Evolutionary conservation across 2,888 invertebrate genomes (phyloP).

Genomic region (Rosalia funebris): DNA sequence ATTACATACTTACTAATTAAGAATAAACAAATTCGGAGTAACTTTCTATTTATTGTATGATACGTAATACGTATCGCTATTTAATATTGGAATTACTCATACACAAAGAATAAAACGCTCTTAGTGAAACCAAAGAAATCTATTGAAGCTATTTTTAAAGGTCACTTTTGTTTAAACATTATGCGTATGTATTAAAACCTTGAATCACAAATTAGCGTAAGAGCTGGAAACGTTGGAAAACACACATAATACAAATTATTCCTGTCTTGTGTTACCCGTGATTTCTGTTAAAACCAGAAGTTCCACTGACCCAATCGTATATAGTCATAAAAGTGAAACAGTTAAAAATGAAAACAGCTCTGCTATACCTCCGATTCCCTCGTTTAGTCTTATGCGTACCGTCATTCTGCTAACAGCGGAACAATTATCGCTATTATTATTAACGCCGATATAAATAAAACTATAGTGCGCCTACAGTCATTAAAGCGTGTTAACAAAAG

Average conservation of each 20-base stretch:
- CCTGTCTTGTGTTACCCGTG: not conserved
- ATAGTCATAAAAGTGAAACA: constrained; percentile 1
- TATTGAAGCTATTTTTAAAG: constrained; percentile 1
- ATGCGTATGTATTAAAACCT: constrained; percentile 9
- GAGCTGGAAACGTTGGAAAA: constrained; percentile 15
- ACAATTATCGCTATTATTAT: too few relatives aligned
- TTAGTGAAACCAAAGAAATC: too few relatives aligned
- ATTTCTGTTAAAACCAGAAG: too few relatives aligned
- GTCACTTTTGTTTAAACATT: constrained; percentile 2
- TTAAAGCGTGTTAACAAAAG: not conserved
- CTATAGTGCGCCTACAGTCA: too few relatives aligned
- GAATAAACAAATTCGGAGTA: too few relatives aligned
- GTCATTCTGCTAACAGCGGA: not conserved
- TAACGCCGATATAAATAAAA: too few relatives aligned
- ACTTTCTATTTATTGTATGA: too few relatives aligned
- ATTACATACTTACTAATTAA: too few relatives aligned
- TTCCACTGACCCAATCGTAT: not conserved
- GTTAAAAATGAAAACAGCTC: not conserved
- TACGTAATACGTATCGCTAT: too few relatives aligned
- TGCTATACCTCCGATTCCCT: not conserved
- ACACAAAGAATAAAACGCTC: too few relatives aligned
- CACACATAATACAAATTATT: not conserved
- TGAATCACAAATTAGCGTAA: constrained; percentile 18
- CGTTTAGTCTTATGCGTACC: not conserved
- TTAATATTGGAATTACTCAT: too few relatives aligned